Conservation (phyloP, 2,113 vertebrate species). For the Esox niger region DNA sequence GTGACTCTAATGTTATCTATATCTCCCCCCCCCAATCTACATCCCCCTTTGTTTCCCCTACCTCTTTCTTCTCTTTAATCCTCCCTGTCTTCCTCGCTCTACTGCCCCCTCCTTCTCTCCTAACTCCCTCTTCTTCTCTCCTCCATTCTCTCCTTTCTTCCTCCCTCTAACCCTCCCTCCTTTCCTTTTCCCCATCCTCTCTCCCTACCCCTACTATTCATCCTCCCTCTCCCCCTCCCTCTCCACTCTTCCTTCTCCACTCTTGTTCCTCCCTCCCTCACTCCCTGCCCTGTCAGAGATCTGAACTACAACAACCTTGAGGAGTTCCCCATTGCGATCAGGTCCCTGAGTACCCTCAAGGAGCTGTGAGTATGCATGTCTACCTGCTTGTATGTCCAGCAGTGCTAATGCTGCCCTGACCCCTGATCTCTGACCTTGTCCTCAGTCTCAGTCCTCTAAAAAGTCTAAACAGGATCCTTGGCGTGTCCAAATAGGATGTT, state of each 20-base stretch:
- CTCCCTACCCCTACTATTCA: no score
- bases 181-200: no score
- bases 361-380: conserved; percentile 83
- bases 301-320: conserved; percentile 68
- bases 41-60: no score
- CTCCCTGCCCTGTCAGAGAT: conserved; percentile 48
- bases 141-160: no score
- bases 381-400: not conserved
- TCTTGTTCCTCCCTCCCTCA: not conserved
- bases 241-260: not conserved
- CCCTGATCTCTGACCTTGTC: conserved; percentile 7
- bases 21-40: not conserved
- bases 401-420: not conserved
- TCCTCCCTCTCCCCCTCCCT: not conserved
- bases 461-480: no score
- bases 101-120: no score
- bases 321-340: conserved; percentile 78
- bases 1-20: not conserved
- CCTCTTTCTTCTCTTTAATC: no score
- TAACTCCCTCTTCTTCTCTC: no score
- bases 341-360: conserved; percentile 83
- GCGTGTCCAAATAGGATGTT: no score
- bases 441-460: no score
- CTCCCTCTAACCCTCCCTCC: no score
- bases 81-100: no score